phyloP scores from a whole-genome alignment of 2,888 invertebrate genomes.

The Antitype chi region DNA sequence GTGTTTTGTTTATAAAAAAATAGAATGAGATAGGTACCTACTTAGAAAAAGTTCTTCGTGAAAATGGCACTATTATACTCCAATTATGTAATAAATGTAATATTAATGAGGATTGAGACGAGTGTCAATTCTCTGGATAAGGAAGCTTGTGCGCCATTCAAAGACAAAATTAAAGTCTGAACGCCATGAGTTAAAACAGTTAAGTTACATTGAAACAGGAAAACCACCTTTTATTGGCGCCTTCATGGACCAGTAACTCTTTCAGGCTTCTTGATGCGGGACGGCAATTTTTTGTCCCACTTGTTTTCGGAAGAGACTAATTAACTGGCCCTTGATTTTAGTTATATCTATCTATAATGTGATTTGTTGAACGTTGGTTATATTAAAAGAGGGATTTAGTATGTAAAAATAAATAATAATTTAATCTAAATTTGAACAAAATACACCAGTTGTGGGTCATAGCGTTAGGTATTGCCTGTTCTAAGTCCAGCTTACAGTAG shows the following conservation, averaged over 20 bases:
- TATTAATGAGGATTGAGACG: background rate
- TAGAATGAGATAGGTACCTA: background rate
- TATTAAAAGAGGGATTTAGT: background rate
- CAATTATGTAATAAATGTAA: background rate
- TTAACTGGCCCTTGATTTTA: background rate
- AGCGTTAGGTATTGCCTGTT: background rate
- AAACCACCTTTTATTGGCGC: slow-evolving; percentile 15
- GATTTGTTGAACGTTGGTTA: background rate
- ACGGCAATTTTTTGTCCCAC: background rate
- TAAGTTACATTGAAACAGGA: slow-evolving; percentile 19
- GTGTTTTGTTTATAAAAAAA: background rate
- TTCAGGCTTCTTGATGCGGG: slow-evolving; percentile 19
- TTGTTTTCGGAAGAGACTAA: background rate
- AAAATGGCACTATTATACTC: too few species aligned
- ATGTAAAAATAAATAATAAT: background rate
- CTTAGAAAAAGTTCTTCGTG: too few species aligned
- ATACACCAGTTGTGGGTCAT: background rate
- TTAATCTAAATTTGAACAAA: background rate
- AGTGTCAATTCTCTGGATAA: background rate
- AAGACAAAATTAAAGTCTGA: background rate
- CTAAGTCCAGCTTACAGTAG: background rate
- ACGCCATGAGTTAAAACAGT: background rate
- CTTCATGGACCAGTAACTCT: slow-evolving; percentile 24
- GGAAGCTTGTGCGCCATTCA: background rate
- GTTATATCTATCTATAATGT: background rate